Conservation (phyloP, 2,113 vertebrate species). For the Castor canadensis region DNA sequence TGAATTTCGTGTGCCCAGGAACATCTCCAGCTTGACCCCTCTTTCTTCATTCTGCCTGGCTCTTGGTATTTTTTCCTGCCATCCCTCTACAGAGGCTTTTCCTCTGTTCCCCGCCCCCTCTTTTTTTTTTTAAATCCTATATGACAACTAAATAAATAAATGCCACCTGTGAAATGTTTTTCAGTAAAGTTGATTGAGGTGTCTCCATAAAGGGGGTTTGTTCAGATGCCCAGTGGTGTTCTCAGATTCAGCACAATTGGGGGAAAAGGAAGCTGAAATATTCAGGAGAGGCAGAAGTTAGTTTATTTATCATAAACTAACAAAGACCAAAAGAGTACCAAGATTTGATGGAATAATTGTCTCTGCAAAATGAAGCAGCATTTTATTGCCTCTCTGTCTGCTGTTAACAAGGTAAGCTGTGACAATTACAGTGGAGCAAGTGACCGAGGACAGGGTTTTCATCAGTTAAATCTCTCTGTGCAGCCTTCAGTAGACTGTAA, state of each 20-base stretch:
- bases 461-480: neutral
- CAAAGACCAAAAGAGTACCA: slow-evolving; percentile 8
- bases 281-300: slow-evolving; percentile 34
- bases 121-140: neutral
- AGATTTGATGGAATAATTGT: neutral
- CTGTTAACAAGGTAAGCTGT: slow-evolving; percentile 24
- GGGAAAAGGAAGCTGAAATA: neutral
- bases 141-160: neutral
- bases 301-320: slow-evolving; percentile 52
- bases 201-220: neutral
- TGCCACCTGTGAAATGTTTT: neutral
- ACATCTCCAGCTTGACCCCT: too few relatives aligned
- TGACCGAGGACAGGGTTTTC: neutral
- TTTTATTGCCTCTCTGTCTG: neutral
- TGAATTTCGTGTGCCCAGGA: too few relatives aligned
- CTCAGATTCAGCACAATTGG: neutral
- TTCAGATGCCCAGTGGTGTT: neutral
- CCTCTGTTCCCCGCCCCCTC: too few relatives aligned
- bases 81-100: too few relatives aligned
- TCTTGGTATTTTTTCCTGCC: too few relatives aligned
- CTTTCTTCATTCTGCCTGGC: too few relatives aligned
- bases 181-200: neutral
- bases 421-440: neutral
- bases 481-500: neutral
- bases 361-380: neutral